Conservation (phyloP, 2,797 vertebrate genomes). For the Lepus townsendii region DNA sequence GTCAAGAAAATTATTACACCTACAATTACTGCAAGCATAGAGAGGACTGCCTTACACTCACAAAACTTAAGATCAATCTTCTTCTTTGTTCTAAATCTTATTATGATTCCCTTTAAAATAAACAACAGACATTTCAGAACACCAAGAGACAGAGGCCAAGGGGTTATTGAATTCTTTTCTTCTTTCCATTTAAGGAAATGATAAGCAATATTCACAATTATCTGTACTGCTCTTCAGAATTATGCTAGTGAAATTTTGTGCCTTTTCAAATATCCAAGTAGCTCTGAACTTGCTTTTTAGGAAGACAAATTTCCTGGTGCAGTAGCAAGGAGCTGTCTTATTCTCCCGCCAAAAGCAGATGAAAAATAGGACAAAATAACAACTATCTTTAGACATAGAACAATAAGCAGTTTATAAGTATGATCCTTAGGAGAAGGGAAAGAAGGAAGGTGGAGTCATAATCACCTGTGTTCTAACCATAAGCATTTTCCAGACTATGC, state of each 20-base stretch:
- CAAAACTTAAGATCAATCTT: constrained; percentile 7
- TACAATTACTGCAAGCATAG: background rate
- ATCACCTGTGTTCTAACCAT: background rate
- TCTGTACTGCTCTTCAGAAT: background rate
- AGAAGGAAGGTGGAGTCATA: background rate
- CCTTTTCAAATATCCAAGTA: constrained; percentile 10
- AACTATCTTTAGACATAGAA: background rate
- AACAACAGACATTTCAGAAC: constrained; percentile 10
- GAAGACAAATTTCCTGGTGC: background rate
- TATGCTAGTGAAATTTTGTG: background rate
- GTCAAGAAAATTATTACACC: background rate
- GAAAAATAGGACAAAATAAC: background rate
- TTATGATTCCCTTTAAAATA: constrained; percentile 30
- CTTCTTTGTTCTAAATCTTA: background rate
- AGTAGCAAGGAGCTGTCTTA: background rate
- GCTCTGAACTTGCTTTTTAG: background rate
- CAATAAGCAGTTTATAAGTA: background rate
- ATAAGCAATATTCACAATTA: constrained; percentile 27
- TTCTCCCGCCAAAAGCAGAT: background rate
- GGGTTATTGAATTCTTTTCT: background rate
- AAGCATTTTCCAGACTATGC: background rate
- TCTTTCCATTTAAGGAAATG: background rate
- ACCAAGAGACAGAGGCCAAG: background rate
- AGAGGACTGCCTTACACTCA: background rate
- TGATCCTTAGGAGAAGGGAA: background rate